Evolutionary conservation across 2,113 vertebrate genomes (phyloP).

Genomic region (Prinia subflava): DNA sequence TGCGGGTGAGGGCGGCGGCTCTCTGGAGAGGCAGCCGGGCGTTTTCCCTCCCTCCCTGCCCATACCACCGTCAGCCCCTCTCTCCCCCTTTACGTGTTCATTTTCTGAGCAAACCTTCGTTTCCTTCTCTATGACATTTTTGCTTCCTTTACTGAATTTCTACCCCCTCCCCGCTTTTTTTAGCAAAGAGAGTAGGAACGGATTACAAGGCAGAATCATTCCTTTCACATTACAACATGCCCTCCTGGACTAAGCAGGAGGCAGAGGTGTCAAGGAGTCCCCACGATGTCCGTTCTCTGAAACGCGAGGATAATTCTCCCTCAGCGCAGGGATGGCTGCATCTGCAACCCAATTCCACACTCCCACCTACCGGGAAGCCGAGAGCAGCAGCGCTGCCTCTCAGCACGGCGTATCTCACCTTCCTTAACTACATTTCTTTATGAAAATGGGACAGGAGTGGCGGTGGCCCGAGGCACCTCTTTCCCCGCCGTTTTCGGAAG

Average conservation of each 20-base stretch:
- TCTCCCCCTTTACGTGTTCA: neutral
- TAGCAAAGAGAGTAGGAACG: neutral
- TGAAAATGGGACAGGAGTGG: neutral
- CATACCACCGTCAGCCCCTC: neutral
- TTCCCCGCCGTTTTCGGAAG: neutral
- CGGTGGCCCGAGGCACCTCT: accelerated
- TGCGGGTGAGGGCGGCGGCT: neutral
- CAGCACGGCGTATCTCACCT: neutral
- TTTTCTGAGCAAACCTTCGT: neutral
- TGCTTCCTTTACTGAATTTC: neutral
- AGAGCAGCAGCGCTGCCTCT: neutral
- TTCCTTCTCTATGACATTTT: neutral
- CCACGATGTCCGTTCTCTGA: neutral
- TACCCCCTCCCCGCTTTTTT: neutral
- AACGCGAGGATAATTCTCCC: neutral
- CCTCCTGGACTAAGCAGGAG: neutral
- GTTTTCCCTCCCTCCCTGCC: neutral
- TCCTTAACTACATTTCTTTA: neutral
- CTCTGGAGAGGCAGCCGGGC: neutral
- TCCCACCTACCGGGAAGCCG: neutral
- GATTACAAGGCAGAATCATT: neutral
- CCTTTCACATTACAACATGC: neutral
- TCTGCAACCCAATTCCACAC: neutral
- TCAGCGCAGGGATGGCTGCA: neutral
- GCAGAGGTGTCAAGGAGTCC: neutral